Percentiles rank a stretch among this genome's conserved stretches.
These are phyloP conservation scores for Cryptocheilus praepositus DNA, from an alignment of 2,888 invertebrate species.

Conservation along the genomic window DNA sequence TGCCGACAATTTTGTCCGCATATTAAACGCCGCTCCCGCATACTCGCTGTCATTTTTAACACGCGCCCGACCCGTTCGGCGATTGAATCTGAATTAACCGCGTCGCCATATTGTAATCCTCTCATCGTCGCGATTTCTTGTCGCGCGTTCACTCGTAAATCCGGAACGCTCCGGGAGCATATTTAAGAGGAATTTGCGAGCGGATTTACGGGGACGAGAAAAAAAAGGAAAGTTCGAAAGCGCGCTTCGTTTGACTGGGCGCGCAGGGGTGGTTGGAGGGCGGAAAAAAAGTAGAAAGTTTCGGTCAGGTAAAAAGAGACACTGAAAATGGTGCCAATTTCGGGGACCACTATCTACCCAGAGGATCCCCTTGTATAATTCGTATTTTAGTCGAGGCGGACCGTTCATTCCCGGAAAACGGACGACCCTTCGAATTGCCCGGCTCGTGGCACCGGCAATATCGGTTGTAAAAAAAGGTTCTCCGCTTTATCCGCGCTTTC, in stretches of 20 bases:
- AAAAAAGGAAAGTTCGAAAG: conserved; percentile 16
- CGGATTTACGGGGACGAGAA: background rate
- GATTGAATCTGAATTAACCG: too few species aligned
- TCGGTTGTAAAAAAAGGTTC: conserved; percentile 48
- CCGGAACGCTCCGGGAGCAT: too few species aligned
- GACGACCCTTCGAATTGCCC: conserved; percentile 46
- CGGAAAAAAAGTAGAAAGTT: conserved; percentile 60
- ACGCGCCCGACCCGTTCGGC: too few species aligned
- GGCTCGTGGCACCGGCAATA: conserved; percentile 30
- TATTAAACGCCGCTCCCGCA: too few species aligned
- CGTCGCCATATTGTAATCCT: too few species aligned
- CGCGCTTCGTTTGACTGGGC: conserved; percentile 12
- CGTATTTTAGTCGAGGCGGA: conserved; percentile 48
- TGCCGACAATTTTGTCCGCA: too few species aligned
- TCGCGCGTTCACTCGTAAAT: too few species aligned
- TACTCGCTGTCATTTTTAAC: too few species aligned
- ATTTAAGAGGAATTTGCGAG: too few species aligned
- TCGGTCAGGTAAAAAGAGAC: conserved; percentile 42
- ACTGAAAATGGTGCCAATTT: conserved; percentile 32
- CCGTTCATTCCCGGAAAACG: conserved; percentile 48
- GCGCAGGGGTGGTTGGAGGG: conserved; percentile 9
- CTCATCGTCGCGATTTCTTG: too few species aligned
- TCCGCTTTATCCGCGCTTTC: conserved; percentile 49
- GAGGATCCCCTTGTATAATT: conserved; percentile 45
- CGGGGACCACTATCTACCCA: conserved; percentile 30